Base-by-base conservation (phyloP, 1,140 invertebrate species). In the Platyura marginata region DNA sequence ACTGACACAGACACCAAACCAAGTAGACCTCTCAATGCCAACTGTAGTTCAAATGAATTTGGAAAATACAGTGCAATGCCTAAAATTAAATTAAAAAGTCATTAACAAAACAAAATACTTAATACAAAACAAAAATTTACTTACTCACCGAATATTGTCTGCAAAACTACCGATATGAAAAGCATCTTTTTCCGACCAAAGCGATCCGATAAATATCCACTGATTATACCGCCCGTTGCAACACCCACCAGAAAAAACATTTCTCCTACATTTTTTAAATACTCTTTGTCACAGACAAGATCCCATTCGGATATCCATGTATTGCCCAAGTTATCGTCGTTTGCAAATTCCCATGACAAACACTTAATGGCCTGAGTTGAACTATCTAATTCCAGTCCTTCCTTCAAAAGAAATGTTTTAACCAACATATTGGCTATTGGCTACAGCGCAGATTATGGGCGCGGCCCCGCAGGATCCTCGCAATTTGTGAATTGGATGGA, bases 131-230 rank as follows among this genome's bases (percentile, higher is more conserved):
- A 29, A 29, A 18, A 11, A 36, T 36, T 18, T 36, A 36, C 9
- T 36, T 21, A 39, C 51, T 59, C 53, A 66, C 75, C 73, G 20
- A 74, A 64, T 38, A 68, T 61, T 40, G 79, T 66, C 57, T 86
- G 81, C 8, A 81, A 59, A 34, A 78, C 49, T 37, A 81, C 64
- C 42, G 79, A 72, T 21, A 73, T 58, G 59, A 86, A 74, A 38
- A 86, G 58, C 32, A 80, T 78, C 37, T 63, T 68, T 61, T 86
- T 86, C 44, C 83, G 67, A 6, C 83, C 83, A 50, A 76, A 82
- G 57, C 69, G 75, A 56, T 80, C 78, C n/a, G 77, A 79, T 37
- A 81, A 66, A 51, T 75, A 71, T 18, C 77, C 77, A 32, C 74
- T 76, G 2, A 78, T 66, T 9, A 81, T 68, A 32, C 77, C 77